A percentile compares a stretch with the other conserved stretches of the same genome.
Conservation (phyloP, 23 tunicate genomes). For the Oikopleura dioica region DNA sequence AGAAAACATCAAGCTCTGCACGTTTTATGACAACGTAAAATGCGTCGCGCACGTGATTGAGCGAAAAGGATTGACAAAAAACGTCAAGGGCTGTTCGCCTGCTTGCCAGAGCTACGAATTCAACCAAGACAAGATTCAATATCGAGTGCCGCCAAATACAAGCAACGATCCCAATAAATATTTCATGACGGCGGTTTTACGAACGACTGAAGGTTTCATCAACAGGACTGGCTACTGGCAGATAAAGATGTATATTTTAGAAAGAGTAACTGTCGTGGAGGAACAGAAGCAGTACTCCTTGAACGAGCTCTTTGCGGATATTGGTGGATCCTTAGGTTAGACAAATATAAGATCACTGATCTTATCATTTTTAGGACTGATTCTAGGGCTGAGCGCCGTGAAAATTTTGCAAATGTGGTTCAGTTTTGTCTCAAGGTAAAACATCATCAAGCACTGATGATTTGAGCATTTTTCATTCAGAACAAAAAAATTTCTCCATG, state of each 20-base stretch:
- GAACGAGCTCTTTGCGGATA: neutral
- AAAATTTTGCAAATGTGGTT: too few species aligned
- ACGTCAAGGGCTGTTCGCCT: neutral
- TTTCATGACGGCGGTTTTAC: neutral
- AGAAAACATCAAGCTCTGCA: neutral
- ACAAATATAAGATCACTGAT: too few species aligned
- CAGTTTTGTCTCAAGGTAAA: too few species aligned
- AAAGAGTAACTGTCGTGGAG: neutral
- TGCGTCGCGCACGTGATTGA: neutral
- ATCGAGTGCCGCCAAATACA: neutral
- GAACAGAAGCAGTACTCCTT: neutral
- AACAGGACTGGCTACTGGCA: too few species aligned
- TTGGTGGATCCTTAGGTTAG: neutral
- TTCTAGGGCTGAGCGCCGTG: neutral
- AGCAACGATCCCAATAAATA: neutral
- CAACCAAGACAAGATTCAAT: neutral
- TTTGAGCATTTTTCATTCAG: too few species aligned
- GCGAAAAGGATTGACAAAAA: neutral
- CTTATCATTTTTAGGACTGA: neutral
- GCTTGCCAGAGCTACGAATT: constrained; percentile 1
- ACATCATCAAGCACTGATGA: too few species aligned
- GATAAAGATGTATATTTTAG: too few species aligned
- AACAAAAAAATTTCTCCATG: too few species aligned
- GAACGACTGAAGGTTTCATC: neutral
- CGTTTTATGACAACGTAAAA: neutral